Conservation (phyloP, 2,797 vertebrate species). For the Gallinago solitaria region DNA sequence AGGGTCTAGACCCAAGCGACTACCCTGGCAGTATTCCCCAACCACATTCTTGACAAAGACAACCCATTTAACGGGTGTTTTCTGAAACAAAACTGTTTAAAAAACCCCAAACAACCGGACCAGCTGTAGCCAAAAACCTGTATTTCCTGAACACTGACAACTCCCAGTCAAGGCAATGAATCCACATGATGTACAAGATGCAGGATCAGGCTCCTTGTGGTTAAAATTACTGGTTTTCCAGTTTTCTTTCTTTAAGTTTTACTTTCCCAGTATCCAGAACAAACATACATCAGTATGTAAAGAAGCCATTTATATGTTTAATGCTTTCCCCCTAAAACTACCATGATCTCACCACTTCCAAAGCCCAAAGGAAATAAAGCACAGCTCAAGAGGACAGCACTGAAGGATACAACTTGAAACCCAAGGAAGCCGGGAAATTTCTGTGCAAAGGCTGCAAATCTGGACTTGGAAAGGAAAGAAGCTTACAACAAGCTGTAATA, state of each 20-base stretch:
- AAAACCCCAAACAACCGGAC: neutral
- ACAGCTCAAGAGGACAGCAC: neutral
- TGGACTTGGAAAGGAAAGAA: slow-evolving; percentile 7
- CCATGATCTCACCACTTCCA: slow-evolving; percentile 57
- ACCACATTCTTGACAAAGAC: neutral
- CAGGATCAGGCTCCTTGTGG: neutral
- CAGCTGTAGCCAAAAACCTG: neutral
- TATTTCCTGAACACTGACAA: neutral
- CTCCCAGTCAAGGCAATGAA: neutral
- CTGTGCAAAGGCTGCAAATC: slow-evolving; percentile 34
- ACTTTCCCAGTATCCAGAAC: neutral
- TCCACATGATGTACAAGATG: neutral
- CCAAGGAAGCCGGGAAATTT: slow-evolving; percentile 60
- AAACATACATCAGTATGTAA: neutral
- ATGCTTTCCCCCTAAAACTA: slow-evolving; percentile 46
- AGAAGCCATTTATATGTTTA: slow-evolving; percentile 1
- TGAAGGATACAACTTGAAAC: slow-evolving; percentile 53
- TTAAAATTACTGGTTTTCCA: neutral
- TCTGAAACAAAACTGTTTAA: neutral
- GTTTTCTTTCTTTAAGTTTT: slow-evolving; percentile 16
- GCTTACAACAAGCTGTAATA: slow-evolving; percentile 28
- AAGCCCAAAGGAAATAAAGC: slow-evolving; percentile 63
- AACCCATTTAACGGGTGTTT: neutral
- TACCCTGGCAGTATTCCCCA: neutral
- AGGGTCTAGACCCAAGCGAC: neutral